Percentiles rank a stretch among this genome's conserved stretches.
Evolutionary conservation across 2,888 invertebrate species (phyloP).

Genomic region (Pseudeuparius sepicola): DNA sequence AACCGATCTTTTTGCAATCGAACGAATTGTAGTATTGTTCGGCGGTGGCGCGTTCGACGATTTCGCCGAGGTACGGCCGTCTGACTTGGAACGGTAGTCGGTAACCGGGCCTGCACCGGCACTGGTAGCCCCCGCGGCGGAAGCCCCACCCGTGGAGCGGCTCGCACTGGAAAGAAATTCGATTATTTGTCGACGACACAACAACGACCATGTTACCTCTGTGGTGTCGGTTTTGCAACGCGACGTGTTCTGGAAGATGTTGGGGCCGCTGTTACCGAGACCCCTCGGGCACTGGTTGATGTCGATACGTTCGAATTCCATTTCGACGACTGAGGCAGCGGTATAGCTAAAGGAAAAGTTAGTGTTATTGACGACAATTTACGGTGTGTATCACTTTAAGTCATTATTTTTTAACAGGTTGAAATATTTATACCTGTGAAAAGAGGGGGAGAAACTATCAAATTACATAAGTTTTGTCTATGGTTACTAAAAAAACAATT

Average conservation of each 20-base stretch:
- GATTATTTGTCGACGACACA: slow-evolving; percentile 9
- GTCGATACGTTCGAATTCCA: slow-evolving; percentile 94
- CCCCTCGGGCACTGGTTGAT: slow-evolving; percentile 94
- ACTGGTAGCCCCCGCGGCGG: slow-evolving; percentile 90
- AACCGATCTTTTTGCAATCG: slow-evolving; percentile 83
- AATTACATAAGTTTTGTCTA: too few species aligned
- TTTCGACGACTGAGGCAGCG: slow-evolving; percentile 84
- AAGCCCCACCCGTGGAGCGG: slow-evolving; percentile 95
- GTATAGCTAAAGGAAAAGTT: slow-evolving; percentile 58
- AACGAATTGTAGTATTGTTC: slow-evolving; percentile 91
- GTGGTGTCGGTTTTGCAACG: slow-evolving; percentile 86
- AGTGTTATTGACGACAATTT: too few species aligned
- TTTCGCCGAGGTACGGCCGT: slow-evolving; percentile 86
- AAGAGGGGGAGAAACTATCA: too few species aligned
- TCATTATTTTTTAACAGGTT: too few species aligned
- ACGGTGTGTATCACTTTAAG: too few species aligned
- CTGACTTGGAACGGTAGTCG: slow-evolving; percentile 79
- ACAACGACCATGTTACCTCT: slow-evolving; percentile 47
- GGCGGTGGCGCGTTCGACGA: slow-evolving; percentile 84
- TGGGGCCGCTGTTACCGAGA: slow-evolving; percentile 78
- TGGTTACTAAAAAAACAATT: slow-evolving; percentile 3
- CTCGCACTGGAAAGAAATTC: slow-evolving; percentile 65
- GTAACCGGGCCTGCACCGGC: slow-evolving; percentile 81
- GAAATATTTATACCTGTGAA: too few species aligned
- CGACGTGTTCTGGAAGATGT: slow-evolving; percentile 81